phyloP scores from a whole-genome alignment of 2,797 vertebrate species.

The Melanotaenia pygmaea region DNA sequence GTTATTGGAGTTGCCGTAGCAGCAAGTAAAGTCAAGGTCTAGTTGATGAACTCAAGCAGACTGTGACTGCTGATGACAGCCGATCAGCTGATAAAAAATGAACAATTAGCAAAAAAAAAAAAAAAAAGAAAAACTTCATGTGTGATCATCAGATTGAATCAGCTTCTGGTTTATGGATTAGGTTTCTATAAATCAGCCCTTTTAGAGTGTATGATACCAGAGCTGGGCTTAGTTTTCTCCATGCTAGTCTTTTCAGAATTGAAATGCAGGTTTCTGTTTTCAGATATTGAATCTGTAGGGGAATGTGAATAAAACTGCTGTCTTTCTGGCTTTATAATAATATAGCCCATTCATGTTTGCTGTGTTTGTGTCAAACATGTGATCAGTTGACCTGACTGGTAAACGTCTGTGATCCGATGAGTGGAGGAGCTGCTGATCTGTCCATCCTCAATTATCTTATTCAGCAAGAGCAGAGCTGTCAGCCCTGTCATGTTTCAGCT shows the following conservation, averaged over 20 bases:
- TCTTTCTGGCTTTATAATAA: not conserved
- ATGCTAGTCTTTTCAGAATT: not conserved
- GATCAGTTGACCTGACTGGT: constrained; percentile 19
- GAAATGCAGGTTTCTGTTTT: not conserved
- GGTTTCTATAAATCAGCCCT: not conserved
- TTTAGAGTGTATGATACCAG: not conserved
- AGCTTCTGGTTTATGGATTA: not conserved
- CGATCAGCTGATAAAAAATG: constrained; percentile 4
- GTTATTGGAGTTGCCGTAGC: constrained; percentile 4
- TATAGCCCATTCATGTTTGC: not conserved
- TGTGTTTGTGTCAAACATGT: constrained; percentile 30
- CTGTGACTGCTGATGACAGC: not conserved
- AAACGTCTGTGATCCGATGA: constrained; percentile 41
- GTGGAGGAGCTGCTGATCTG: constrained; percentile 33
- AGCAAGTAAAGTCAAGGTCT: not conserved
- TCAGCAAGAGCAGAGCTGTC: constrained; percentile 36
- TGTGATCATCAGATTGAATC: not conserved
- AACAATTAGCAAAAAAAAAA: too few relatives aligned
- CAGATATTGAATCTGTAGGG: not conserved
- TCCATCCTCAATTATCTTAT: constrained; percentile 54
- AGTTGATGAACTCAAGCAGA: constrained; percentile 5
- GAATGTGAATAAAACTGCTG: constrained; percentile 6
- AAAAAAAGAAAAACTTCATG: not conserved
- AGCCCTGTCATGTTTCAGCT: constrained; percentile 11
- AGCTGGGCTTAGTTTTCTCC: not conserved